Base-by-base conservation (phyloP, 2,888 invertebrate species). In the Agapetus fuscipes region DNA sequence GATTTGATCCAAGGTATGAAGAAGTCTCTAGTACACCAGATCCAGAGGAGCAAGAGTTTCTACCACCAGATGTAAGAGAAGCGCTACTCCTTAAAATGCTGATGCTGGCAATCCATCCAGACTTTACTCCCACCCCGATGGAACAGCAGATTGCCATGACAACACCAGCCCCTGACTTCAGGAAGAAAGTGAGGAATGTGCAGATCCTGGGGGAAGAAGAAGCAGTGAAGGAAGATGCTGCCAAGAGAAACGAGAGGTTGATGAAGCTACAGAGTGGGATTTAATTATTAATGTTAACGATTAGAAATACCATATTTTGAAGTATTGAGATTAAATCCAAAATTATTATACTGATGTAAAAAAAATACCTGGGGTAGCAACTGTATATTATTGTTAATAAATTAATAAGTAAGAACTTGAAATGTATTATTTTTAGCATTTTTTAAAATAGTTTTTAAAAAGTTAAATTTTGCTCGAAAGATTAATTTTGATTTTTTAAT, bases 41-140 rank as follows among this genome's bases (percentile, higher is more conserved):
- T 6, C 38, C 30, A 11, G 66, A 73, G 26, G 72, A 74, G 1
- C 57, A 56, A 2, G 77, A 79, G 48, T 78, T 74, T 50, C 57
- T 83, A 12, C 83, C 83, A 10, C 69, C 79, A 0, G 78, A 81
- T 40, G 75, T 83, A 12, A 64, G 83, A 41, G 83, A 83, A 56
- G 81, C 81, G 53, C 59, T 83, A 25, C 58, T 83, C 6, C 56
- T 82, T 51, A 73, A 80, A 52, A 83, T 83, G 83, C 60, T 83
- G 17, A 76, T 83, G 54, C 56, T 83, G 41, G 82, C 82, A 0
- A 79, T 83, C 48, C 79, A 78, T 54, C 75, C 78, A 5, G 76
- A 78, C 31, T 54, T 65, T 20, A 51, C 53, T 0, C 17, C 40
- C 3, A 35, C 28, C 32, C 28, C 46, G 11, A 20, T 38, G 2